Evolutionary conservation across 2,113 vertebrate genomes (phyloP).

Genomic region (Mobula hypostoma): DNA sequence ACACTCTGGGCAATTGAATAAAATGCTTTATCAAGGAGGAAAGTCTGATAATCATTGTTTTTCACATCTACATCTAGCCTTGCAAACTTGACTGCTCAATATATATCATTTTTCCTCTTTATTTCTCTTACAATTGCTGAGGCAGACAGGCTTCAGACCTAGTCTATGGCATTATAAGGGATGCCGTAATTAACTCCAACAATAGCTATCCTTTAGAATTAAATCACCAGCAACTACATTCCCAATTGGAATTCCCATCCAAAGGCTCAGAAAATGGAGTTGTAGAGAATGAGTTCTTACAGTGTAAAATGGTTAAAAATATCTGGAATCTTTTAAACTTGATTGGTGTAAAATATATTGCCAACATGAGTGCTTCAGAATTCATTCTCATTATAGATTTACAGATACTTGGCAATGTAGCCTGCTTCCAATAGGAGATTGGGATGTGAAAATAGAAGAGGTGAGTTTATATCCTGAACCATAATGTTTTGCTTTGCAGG

Average conservation of each 20-base stretch:
- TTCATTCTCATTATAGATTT: slow-evolving; percentile 27
- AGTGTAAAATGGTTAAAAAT: background rate
- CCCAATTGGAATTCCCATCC: background rate
- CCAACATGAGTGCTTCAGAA: background rate
- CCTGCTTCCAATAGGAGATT: background rate
- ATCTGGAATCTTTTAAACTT: slow-evolving; percentile 11
- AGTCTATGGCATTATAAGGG: background rate
- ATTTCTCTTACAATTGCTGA: background rate
- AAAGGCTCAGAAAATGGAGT: background rate
- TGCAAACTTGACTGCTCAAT: background rate
- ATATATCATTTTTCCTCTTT: background rate
- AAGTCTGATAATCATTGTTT: background rate
- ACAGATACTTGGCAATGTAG: background rate
- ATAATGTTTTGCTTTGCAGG: background rate
- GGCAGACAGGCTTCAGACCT: background rate
- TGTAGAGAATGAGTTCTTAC: background rate
- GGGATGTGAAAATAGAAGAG: background rate
- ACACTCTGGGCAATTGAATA: slow-evolving; percentile 22
- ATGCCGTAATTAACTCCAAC: background rate
- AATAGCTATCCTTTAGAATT: background rate
- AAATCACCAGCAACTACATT: background rate
- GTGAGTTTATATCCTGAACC: background rate
- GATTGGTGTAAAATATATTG: background rate
- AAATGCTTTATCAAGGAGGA: background rate
- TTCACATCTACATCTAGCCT: background rate